phyloP scores from a whole-genome alignment of 2,113 vertebrate species.

The Caracal caracal region DNA sequence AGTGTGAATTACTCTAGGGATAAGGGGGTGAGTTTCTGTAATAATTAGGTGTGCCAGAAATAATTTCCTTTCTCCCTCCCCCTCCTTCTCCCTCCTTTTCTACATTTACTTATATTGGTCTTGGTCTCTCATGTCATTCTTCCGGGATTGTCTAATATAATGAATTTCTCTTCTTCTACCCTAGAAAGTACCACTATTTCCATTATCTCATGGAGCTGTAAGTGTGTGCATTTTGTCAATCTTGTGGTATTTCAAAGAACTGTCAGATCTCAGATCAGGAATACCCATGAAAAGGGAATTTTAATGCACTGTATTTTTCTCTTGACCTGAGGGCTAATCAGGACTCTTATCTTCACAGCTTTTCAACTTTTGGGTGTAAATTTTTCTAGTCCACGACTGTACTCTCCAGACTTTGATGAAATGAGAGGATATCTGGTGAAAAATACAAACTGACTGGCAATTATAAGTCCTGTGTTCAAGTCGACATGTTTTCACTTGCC shows the following conservation, averaged over 20 bases:
- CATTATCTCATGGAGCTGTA: background rate
- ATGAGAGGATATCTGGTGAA: background rate
- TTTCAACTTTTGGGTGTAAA: background rate
- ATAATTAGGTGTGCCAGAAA: constrained; percentile 77
- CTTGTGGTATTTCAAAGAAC: constrained; percentile 32
- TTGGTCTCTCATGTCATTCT: constrained; percentile 51
- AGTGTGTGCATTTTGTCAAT: background rate
- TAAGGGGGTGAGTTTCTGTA: constrained; percentile 64
- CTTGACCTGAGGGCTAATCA: constrained; percentile 7
- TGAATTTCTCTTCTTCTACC: constrained; percentile 52
- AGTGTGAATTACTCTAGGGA: constrained; percentile 53
- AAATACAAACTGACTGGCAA: background rate
- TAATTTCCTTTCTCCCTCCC: constrained; percentile 21
- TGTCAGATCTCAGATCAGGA: constrained; percentile 34
- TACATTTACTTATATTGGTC: background rate
- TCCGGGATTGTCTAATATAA: constrained; percentile 39
- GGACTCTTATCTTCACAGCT: background rate
- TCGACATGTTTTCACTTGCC: background rate
- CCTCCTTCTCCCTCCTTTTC: background rate
- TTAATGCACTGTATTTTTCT: constrained; percentile 36
- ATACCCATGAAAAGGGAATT: background rate
- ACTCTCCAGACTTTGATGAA: background rate
- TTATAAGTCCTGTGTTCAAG: background rate
- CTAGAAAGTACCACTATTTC: background rate
- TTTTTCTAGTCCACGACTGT: background rate